Base-by-base conservation (phyloP, 2,113 vertebrate species). In the Vanacampus margaritifer region DNA sequence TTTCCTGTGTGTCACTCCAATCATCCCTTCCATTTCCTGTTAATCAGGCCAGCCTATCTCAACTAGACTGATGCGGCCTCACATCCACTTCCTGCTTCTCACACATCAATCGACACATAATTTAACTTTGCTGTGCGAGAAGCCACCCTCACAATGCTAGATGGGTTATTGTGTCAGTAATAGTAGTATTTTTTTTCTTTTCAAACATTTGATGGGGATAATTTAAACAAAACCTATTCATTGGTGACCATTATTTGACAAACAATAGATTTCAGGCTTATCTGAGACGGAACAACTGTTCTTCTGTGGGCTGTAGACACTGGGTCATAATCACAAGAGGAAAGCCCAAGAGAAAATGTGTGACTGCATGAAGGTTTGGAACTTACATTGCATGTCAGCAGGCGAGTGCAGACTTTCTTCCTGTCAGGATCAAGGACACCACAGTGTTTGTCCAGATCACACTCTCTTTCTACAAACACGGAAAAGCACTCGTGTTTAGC, bases 361-460 rank as follows among this genome's bases (percentile, higher is more conserved):
- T 13, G 39, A 39, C 8, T 26, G 16, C n/a, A 0, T 6, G 39
- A 67, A 28, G 6, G 61, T 72, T 46, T 24, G 60, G 17, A 64
- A 63, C 85, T 89, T 93, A 97, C 95, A 91, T 97, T 97, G 94
- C 95, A 97, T 63, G 95, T 96, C 68, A 97, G 88, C 76, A 96
- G 87, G 51, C 95, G 93, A n/a, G 95, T 96, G 86, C 95, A 96
- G 79, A 95, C 92, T 86, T 95, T 96, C 89, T 96, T 94, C 87
- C 94, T 94, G 82, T 96, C 95, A 0, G 93, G 94, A 85, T 97
- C 95, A 62, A 96, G 83, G 65, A 96, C 95, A 6, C 95, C 95
- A 46, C 95, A 97, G 88, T 97, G 95, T 81, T 93, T 92, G 88
- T 96, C 95, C 87, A 96, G 87, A 87, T 97, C 94, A 36, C 94